phyloP scores from a whole-genome alignment of 2,797 vertebrate species.

The Austrolebias charrua region DNA sequence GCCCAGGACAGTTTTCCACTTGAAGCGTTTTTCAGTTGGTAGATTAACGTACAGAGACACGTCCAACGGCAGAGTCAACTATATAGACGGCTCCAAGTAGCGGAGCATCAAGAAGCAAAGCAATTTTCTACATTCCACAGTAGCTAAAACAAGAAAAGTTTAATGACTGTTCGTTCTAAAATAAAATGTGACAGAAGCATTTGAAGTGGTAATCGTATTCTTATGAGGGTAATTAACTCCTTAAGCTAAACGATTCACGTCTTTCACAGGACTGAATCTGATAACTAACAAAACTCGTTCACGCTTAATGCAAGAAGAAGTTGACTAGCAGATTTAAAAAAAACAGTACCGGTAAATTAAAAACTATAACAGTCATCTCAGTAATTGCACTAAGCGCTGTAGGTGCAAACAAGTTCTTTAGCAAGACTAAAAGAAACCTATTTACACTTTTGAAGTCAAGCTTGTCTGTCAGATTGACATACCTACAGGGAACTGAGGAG shows the following conservation, averaged over 20 bases:
- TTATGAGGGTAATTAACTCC: not conserved
- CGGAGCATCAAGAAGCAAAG: not conserved
- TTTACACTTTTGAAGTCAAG: constrained; percentile 34
- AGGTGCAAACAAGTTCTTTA: constrained; percentile 14
- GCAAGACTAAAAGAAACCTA: constrained; percentile 10
- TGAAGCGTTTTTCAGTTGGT: not conserved
- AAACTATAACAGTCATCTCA: not conserved
- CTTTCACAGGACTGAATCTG: not conserved
- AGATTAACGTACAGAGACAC: not conserved
- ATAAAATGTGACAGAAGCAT: not conserved
- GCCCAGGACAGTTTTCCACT: too few species aligned
- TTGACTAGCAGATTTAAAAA: not conserved
- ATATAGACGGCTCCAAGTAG: not conserved
- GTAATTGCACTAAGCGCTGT: not conserved
- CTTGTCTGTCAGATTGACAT: constrained; percentile 35
- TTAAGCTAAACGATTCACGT: not conserved
- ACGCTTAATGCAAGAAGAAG: not conserved
- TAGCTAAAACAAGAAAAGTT: not conserved
- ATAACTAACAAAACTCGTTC: not conserved
- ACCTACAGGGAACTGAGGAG: constrained; percentile 29
- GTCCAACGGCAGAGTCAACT: not conserved
- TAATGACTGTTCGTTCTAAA: not conserved
- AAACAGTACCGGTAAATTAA: not conserved
- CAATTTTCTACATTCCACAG: not conserved
- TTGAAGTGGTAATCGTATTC: not conserved